These are phyloP conservation scores for Drosophila miranda DNA, from an alignment of 1,140 invertebrate species.

Conservation along the genomic window DNA sequence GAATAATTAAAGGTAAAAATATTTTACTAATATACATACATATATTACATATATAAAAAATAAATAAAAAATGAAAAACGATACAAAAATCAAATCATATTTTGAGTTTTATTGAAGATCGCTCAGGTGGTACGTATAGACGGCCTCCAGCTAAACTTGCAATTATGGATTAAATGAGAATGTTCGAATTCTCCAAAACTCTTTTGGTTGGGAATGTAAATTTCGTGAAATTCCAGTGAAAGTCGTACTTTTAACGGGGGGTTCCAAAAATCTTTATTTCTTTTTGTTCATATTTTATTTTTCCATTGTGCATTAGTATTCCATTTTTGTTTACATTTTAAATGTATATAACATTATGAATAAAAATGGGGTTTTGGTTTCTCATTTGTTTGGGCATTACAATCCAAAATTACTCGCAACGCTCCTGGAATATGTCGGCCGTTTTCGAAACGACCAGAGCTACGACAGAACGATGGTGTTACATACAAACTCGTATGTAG, in stretches of 20 bases:
- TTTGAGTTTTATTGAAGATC: background rate
- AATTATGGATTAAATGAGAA: constrained; percentile 1
- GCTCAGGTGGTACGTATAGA: too few relatives aligned
- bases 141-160: too few relatives aligned
- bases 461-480: constrained; percentile 18
- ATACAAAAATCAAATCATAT: constrained; percentile 49
- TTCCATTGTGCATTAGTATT: constrained; percentile 36
- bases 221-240: background rate
- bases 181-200: background rate
- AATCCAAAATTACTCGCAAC: constrained; percentile 25
- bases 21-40: constrained; percentile 69
- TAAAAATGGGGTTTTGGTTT: constrained; percentile 48
- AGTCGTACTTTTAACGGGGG: constrained; percentile 47
- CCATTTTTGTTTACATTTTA: constrained; percentile 64
- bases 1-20: constrained; percentile 37
- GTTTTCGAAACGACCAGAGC: constrained; percentile 46
- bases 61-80: constrained; percentile 54
- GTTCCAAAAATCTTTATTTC: constrained; percentile 66
- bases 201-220: too few relatives aligned
- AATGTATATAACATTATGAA: constrained; percentile 60
- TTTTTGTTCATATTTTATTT: constrained; percentile 43
- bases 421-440: constrained; percentile 25
- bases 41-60: constrained; percentile 38
- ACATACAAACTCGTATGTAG: background rate
- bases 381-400: constrained; percentile 27